A percentile compares a stretch with the other conserved stretches of the same genome.
These are phyloP conservation scores for Alouatta palliata DNA, from an alignment of 2,113 vertebrate species.

Conservation along the genomic window DNA sequence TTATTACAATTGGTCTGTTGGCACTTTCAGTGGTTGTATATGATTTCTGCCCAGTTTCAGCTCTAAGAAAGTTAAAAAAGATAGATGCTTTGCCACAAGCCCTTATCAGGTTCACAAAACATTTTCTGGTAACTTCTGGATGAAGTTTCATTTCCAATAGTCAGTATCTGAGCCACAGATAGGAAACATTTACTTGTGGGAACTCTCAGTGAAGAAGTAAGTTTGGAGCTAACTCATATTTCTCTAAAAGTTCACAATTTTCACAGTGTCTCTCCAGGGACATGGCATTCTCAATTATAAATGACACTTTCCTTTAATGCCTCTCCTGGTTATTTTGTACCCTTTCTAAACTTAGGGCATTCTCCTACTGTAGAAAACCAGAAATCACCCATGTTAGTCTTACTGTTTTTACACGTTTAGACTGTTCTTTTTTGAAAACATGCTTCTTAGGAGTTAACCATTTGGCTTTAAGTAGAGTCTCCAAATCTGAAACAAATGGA, in stretches of 20 bases:
- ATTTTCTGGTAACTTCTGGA: neutral
- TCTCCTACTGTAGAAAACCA: neutral
- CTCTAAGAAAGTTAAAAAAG: neutral
- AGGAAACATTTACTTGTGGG: neutral
- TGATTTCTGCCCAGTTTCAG: neutral
- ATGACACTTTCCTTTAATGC: neutral
- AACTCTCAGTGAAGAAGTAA: neutral
- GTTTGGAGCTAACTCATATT: neutral
- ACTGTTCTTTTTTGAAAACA: conserved; percentile 42
- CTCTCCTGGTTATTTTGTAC: neutral
- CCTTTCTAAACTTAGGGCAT: neutral
- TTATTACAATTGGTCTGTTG: neutral
- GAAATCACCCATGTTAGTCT: neutral
- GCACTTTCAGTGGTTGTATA: neutral
- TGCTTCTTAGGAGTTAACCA: conserved; percentile 54
- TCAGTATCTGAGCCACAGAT: neutral
- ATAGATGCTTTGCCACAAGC: conserved; percentile 7
- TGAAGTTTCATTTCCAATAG: neutral
- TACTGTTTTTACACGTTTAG: conserved; percentile 42
- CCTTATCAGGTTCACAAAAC: conserved; percentile 2
- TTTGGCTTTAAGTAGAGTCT: conserved; percentile 44
- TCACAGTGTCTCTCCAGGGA: neutral
- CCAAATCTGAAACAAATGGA: conserved; percentile 65
- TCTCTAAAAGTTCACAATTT: neutral
- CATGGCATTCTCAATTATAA: neutral